Conservation (phyloP, 2,113 vertebrate species). For the Semnornis frantzii region DNA sequence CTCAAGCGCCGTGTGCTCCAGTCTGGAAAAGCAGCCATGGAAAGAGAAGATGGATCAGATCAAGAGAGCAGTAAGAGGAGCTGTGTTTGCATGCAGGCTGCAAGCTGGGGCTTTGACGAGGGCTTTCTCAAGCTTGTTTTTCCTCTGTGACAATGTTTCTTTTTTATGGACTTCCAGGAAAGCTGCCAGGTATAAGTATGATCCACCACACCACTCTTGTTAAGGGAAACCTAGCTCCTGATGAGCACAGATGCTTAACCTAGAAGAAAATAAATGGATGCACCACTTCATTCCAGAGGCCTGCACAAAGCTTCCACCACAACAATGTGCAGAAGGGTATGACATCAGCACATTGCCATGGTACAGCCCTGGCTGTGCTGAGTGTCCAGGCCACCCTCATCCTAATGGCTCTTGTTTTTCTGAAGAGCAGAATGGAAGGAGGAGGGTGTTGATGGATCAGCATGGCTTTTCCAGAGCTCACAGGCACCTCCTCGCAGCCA, state of each 20-base stretch:
- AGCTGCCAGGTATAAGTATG: not conserved
- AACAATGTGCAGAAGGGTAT: not conserved
- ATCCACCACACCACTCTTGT: not conserved
- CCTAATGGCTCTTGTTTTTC: not conserved
- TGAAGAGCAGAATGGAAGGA: not conserved
- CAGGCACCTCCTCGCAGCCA: not conserved
- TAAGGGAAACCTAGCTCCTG: not conserved
- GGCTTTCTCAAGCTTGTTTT: not conserved
- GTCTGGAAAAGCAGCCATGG: not conserved
- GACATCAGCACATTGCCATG: not conserved
- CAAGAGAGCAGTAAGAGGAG: not conserved
- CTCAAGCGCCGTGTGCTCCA: rapidly evolving
- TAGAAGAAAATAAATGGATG: not conserved
- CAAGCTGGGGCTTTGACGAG: conserved; percentile 21
- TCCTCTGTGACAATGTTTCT: not conserved
- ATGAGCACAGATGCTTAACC: not conserved
- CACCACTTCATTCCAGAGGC: not conserved
- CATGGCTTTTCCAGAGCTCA: not conserved
- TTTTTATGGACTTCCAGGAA: not conserved
- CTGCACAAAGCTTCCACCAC: not conserved
- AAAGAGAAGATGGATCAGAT: conserved; percentile 8
- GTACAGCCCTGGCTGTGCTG: not conserved
- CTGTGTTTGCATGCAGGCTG: not conserved
- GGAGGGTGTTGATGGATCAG: not conserved
- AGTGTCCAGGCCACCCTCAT: not conserved